A percentile compares a stretch with the other conserved stretches of the same genome.
phyloP scores from a whole-genome alignment of 2,113 vertebrate species.

The Mesitornis unicolor region DNA sequence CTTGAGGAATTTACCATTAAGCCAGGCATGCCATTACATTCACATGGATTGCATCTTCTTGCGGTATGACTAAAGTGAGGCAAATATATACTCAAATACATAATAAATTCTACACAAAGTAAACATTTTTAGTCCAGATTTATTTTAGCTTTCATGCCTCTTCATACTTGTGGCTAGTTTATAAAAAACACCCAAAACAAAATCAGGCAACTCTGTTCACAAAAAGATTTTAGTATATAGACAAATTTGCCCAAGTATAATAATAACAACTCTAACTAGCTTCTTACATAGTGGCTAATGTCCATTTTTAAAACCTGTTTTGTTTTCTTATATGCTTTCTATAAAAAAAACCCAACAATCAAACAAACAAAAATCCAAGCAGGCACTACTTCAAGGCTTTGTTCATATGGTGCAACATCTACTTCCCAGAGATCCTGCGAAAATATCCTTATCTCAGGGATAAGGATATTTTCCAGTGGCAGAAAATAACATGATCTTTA shows the following conservation, averaged over 20 bases:
- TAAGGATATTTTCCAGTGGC: not conserved
- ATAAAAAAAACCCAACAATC: not conserved
- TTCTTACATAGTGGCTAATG: not conserved
- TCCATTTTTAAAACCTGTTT: fast-evolving
- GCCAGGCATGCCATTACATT: not conserved
- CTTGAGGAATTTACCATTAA: not conserved
- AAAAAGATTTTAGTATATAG: not conserved
- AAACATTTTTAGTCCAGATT: not conserved
- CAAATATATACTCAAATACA: not conserved
- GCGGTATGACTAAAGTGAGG: not conserved
- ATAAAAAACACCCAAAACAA: not conserved
- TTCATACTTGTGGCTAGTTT: not conserved
- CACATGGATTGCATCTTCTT: not conserved
- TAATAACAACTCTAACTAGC: not conserved
- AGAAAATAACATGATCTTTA: too few relatives aligned
- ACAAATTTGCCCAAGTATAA: not conserved
- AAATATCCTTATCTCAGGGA: not conserved
- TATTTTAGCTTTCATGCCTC: not conserved
- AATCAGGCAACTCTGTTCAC: not conserved
- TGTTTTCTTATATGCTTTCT: not conserved
- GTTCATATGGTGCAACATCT: not conserved
- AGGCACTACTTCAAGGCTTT: not conserved
- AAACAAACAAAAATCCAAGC: too few relatives aligned
- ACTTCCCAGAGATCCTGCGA: not conserved
- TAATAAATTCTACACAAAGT: not conserved